Evolutionary conservation across 2,888 invertebrate species (phyloP).

Genomic region (Drosophila subquinaria): DNA sequence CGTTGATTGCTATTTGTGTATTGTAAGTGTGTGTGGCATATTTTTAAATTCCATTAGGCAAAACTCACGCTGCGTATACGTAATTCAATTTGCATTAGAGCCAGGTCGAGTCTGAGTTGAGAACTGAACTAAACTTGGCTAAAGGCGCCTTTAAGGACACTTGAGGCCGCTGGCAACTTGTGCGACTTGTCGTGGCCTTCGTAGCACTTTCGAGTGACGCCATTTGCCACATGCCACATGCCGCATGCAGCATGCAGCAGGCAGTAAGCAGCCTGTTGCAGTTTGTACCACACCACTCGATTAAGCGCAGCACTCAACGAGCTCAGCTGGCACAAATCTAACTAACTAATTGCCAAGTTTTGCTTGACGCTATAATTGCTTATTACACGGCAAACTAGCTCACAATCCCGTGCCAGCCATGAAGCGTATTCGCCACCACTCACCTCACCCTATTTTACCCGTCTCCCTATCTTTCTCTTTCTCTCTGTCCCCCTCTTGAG

Average conservation of each 20-base stretch:
- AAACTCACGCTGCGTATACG: conserved; percentile 39
- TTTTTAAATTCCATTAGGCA: conserved; percentile 68
- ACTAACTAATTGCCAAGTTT: conserved; percentile 60
- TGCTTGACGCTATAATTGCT: conserved; percentile 64
- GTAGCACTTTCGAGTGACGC: conserved; percentile 22
- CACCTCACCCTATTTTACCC: background rate
- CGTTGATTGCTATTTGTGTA: conserved; percentile 28
- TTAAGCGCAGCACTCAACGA: conserved; percentile 52
- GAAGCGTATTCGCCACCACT: conserved; percentile 14
- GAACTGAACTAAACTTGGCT: conserved; percentile 26
- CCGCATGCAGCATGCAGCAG: conserved; percentile 7
- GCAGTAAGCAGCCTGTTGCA: conserved; percentile 41
- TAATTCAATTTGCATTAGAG: conserved; percentile 65
- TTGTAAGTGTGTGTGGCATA: conserved; percentile 37
- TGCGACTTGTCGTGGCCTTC: conserved; percentile 21
- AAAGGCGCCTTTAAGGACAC: conserved; percentile 32
- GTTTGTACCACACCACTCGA: conserved; percentile 48
- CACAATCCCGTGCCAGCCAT: conserved; percentile 51
- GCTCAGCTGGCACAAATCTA: conserved; percentile 58
- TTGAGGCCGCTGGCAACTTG: conserved; percentile 28
- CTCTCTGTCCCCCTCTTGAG: background rate
- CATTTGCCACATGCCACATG: conserved; percentile 13
- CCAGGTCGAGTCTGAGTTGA: conserved; percentile 22
- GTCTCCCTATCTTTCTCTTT: background rate
- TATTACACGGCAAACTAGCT: conserved; percentile 71